A percentile compares a stretch with the other conserved stretches of the same genome.
phyloP scores from a whole-genome alignment of 2,113 vertebrate species.

The Emydura subglobosa region DNA sequence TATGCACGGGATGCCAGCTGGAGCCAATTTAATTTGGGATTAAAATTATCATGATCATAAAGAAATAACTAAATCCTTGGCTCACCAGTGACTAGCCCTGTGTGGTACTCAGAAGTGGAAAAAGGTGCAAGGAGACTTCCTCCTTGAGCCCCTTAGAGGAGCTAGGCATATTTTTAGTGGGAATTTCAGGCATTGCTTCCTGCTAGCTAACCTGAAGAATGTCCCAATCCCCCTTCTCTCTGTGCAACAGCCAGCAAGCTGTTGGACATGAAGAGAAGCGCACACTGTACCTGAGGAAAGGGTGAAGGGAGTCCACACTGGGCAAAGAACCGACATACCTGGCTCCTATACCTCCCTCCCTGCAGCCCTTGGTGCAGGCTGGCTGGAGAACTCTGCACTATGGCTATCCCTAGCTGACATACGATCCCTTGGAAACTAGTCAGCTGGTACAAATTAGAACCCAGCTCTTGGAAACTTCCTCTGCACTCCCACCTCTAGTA shows the following conservation, averaged over 20 bases:
- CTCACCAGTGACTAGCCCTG: not conserved
- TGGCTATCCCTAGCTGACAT: not conserved
- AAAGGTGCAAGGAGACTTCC: not conserved
- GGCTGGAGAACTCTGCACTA: not conserved
- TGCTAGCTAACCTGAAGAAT: not conserved
- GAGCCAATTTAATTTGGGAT: not conserved
- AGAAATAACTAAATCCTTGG: conserved; percentile 18
- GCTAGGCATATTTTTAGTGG: not conserved
- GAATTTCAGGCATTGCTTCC: not conserved
- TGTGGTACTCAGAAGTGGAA: not conserved
- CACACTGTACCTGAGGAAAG: not conserved
- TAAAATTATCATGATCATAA: conserved; percentile 42
- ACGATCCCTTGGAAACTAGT: not conserved
- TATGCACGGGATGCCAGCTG: conserved; percentile 47
- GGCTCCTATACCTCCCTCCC: not conserved
- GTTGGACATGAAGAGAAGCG: not conserved
- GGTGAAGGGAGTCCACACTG: not conserved
- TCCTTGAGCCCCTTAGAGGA: not conserved
- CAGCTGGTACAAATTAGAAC: not conserved
- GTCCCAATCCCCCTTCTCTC: not conserved
- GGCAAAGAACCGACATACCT: not conserved
- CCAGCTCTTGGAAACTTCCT: not conserved
- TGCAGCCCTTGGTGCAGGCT: not conserved
- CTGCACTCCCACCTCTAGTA: not conserved
- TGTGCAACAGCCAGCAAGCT: not conserved